Conservation (phyloP, 2,797 vertebrate genomes). For the Avahi laniger region DNA sequence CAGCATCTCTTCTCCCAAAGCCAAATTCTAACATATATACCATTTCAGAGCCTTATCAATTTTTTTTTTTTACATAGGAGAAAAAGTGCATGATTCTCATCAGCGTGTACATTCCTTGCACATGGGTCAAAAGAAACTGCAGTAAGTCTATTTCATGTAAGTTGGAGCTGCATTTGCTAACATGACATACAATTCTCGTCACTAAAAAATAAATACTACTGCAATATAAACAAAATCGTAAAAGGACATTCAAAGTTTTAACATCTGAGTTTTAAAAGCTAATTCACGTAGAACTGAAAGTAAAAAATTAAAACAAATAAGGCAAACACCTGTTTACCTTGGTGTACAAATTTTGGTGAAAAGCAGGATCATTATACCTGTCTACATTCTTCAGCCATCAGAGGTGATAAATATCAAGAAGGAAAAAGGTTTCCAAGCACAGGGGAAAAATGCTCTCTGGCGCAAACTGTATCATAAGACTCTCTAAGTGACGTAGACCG, state of each 20-base stretch:
- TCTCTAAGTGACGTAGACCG: conserved; percentile 77
- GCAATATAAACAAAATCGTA: conserved; percentile 79
- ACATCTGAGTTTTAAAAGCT: conserved; percentile 81
- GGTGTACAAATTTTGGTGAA: conserved; percentile 86
- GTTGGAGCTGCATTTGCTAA: conserved; percentile 86
- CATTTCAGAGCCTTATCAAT: conserved; percentile 83
- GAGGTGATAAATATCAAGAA: conserved; percentile 87
- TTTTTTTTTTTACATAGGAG: conserved; percentile 81
- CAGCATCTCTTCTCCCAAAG: conserved; percentile 76
- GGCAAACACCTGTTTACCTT: conserved; percentile 86
- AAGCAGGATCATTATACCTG: conserved; percentile 88
- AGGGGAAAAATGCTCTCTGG: conserved; percentile 86
- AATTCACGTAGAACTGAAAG: conserved; percentile 81
- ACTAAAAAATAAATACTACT: conserved; percentile 90
- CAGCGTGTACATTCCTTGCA: conserved; percentile 86
- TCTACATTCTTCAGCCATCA: conserved; percentile 98
- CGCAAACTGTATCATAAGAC: conserved; percentile 79
- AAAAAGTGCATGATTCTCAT: conserved; percentile 86
- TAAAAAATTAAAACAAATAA: conserved; percentile 85
- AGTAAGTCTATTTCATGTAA: conserved; percentile 80
- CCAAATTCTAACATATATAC: conserved; percentile 78
- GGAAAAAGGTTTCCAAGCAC: conserved; percentile 83
- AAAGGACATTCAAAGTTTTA: conserved; percentile 83
- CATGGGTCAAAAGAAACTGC: conserved; percentile 83
- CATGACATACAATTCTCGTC: conserved; percentile 85